These are phyloP conservation scores for Xanthorhoe spadicearia DNA, from an alignment of 2,888 invertebrate species.

Conservation along the genomic window DNA sequence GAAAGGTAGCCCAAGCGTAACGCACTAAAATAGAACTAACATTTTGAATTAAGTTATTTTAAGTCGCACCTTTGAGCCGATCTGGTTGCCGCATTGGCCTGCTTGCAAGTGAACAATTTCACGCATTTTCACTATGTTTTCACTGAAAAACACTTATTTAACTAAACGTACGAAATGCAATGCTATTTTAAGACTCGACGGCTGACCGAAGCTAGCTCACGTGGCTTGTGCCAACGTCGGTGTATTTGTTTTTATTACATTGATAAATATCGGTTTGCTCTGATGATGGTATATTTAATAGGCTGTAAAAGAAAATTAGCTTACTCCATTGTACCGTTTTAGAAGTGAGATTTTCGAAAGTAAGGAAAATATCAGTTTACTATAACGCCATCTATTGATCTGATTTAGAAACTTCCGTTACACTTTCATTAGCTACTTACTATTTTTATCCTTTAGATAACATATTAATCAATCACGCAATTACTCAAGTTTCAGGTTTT, in stretches of 20 bases:
- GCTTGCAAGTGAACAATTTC: conserved; percentile 96
- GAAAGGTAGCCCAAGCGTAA: conserved; percentile 27
- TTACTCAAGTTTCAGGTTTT: too few species aligned
- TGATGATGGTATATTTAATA: conserved; percentile 13
- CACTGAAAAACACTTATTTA: conserved; percentile 49
- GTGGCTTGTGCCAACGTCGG: conserved; percentile 23
- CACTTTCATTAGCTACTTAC: too few species aligned
- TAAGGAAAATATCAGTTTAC: not conserved
- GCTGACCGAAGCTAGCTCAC: conserved; percentile 24
- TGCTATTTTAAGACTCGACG: conserved; percentile 55
- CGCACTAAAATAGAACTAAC: conserved; percentile 27
- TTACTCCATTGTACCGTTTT: not conserved
- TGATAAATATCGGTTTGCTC: conserved; percentile 12
- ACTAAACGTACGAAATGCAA: conserved; percentile 40
- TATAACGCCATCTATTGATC: conserved; percentile 24
- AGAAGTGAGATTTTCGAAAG: conserved; percentile 27
- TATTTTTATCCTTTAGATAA: not conserved
- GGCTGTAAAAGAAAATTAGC: conserved; percentile 21
- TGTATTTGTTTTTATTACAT: conserved; percentile 16
- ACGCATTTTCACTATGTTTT: conserved; percentile 86
- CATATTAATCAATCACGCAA: too few species aligned
- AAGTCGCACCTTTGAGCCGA: conserved; percentile 92
- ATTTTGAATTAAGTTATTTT: conserved; percentile 12
- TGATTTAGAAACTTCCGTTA: not conserved
- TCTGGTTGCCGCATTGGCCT: conserved; percentile 96